Conservation (phyloP, 2,113 vertebrate species). For the Sander vitreus region DNA sequence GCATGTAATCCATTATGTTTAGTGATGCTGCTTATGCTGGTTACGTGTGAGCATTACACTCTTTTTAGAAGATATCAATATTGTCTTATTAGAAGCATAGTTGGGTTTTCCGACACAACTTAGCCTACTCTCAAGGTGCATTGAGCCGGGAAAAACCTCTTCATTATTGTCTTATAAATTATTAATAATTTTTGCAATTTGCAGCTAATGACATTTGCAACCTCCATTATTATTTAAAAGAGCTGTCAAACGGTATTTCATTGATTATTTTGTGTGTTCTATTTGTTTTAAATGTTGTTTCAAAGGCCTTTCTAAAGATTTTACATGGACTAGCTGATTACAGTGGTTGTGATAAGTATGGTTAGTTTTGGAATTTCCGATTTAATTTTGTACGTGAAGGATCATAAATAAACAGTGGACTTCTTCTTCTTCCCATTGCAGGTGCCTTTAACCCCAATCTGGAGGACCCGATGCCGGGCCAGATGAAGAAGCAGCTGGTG, state of each 20-base stretch:
- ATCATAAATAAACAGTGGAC: background rate
- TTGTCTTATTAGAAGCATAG: background rate
- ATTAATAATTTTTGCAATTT: background rate
- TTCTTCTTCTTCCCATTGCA: constrained; percentile 54
- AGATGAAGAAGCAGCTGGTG: constrained; percentile 93
- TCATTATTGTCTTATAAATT: background rate
- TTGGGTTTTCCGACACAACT: background rate
- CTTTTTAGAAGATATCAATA: background rate
- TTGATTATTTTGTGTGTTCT: background rate
- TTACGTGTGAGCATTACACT: background rate
- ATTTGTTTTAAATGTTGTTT: background rate
- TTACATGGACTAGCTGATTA: background rate
- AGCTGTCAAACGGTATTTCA: background rate
- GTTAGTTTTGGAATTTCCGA: background rate
- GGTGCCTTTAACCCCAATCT: constrained; percentile 93
- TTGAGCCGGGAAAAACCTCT: background rate
- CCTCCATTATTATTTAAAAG: background rate
- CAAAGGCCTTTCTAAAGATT: background rate
- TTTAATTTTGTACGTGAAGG: background rate
- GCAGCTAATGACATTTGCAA: background rate
- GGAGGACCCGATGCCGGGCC: constrained; percentile 91
- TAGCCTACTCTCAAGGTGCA: background rate
- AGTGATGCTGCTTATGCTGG: background rate
- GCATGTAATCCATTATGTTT: background rate
- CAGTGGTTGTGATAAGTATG: background rate